Conservation (phyloP, 2,888 invertebrate species). For the Cheiracanthium punctorium region DNA sequence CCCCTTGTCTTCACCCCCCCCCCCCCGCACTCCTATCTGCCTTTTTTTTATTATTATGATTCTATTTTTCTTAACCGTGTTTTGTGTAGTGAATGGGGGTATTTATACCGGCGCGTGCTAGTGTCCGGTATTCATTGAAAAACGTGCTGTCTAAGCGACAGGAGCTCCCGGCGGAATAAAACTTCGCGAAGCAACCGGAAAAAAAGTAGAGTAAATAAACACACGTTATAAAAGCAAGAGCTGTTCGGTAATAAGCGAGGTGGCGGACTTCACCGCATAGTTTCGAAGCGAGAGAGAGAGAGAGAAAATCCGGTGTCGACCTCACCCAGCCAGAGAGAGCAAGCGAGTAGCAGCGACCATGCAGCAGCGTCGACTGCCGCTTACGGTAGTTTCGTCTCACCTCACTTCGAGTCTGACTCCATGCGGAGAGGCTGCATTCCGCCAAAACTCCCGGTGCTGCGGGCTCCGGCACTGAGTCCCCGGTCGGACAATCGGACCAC, state of each 20-base stretch:
- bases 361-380: too few relatives aligned
- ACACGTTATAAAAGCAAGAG: too few relatives aligned
- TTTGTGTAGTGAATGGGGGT: constrained; percentile 60
- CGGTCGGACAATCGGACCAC: constrained; percentile 6
- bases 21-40: constrained; percentile 18
- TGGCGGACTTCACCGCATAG: neutral
- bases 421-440: constrained; percentile 13
- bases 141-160: neutral
- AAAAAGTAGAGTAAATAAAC: too few relatives aligned
- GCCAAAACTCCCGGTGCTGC: constrained; percentile 27
- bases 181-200: too few relatives aligned
- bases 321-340: neutral
- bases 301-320: too few relatives aligned
- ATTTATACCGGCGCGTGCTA: constrained; percentile 59
- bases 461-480: constrained; percentile 22
- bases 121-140: constrained; percentile 32
- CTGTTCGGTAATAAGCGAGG: neutral
- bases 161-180: too few relatives aligned
- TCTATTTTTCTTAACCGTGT: constrained; percentile 37
- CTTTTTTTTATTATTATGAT: too few relatives aligned
- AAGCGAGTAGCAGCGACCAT: neutral
- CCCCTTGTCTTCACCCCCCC: constrained; percentile 9
- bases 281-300: neutral
- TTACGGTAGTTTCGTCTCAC: constrained; percentile 38
- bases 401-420: constrained; percentile 23